These are phyloP conservation scores for Agonum fuliginosum DNA, from an alignment of 2,888 invertebrate genomes.

Conservation along the genomic window DNA sequence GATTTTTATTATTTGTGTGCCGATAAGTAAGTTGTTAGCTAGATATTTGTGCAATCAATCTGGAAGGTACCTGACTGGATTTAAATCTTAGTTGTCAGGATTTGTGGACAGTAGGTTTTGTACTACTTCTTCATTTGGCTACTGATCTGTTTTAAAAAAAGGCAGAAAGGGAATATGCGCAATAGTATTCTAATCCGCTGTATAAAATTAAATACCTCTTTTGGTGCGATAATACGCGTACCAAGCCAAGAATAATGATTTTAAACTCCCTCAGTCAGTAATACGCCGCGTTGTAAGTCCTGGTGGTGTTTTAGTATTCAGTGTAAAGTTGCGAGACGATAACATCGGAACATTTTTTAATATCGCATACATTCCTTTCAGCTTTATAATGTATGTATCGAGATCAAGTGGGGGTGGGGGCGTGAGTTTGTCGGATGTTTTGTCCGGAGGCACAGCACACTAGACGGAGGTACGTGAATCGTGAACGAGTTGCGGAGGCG, in stretches of 20 bases:
- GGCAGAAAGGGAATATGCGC: too few relatives aligned
- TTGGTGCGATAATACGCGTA: background rate
- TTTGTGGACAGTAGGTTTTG: too few relatives aligned
- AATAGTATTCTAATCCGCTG: too few relatives aligned
- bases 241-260: background rate
- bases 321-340: background rate
- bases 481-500: conserved; percentile 7
- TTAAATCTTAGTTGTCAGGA: too few relatives aligned
- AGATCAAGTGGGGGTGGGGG: background rate
- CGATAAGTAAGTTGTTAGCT: too few relatives aligned
- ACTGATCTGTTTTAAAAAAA: too few relatives aligned
- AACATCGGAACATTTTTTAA: background rate
- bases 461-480: background rate
- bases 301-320: background rate
- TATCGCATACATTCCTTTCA: background rate
- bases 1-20: too few relatives aligned
- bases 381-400: conserved; percentile 2
- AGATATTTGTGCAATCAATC: too few relatives aligned
- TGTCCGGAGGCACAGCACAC: background rate
- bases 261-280: background rate
- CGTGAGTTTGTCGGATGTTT: background rate
- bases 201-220: too few relatives aligned
- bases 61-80: too few relatives aligned
- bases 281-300: background rate
- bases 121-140: too few relatives aligned